Evolutionary conservation across 2,113 vertebrate genomes (phyloP), one percentile per base, ranked within the genome.

Genomic region (Leuciscus idus): DNA sequence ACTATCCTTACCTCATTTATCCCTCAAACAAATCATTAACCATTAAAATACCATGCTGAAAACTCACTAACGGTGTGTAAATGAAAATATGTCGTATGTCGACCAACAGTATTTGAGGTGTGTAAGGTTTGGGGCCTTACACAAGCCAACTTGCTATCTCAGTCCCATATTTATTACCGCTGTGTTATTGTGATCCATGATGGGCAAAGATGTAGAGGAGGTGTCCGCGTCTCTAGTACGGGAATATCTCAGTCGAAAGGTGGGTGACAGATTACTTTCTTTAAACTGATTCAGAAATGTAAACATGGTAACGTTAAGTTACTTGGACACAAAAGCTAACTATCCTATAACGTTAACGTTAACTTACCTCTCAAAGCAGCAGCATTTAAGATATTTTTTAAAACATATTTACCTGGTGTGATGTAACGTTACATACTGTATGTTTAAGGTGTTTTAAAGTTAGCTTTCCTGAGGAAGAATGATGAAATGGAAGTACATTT

Each of bases 241-340:
- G 85, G 98, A 99, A 89, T 99, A 96, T 89, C 95, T 99, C 87
- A 97, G 94, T 88, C 95, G 96, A 87, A 99, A 99, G 97, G 98
- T 95, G 75, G 89, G 89, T 88, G 7, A 21, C n/a, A 50, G 19
- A 48, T 12, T 15, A 46, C n/a, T 81, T 64, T 46, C 59, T 39
- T 78, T 19, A 1, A 50, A 0, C 17, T 80, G n/a, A 80, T 59
- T 21, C 19, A 79, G 76, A 59, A 23, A 36, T 62, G 33, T 48
- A 68, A 78, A 64, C 43, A 46, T 17, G 26, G 43, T 2, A 48
- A 48, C 46, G 26, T 48, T n/a, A n/a, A n/a, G n/a, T n/a, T 48
- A 57, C 55, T 57, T 57, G 3, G 55, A 57, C 19, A 72, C 33
- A 39, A 21, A 39, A 11, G 68, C 68, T 72, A 72, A 39, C 4